Evolutionary conservation across 1,140 invertebrate species (phyloP), one percentile per base, ranked within the genome.

Genomic region (Eufriesea mexicana): DNA sequence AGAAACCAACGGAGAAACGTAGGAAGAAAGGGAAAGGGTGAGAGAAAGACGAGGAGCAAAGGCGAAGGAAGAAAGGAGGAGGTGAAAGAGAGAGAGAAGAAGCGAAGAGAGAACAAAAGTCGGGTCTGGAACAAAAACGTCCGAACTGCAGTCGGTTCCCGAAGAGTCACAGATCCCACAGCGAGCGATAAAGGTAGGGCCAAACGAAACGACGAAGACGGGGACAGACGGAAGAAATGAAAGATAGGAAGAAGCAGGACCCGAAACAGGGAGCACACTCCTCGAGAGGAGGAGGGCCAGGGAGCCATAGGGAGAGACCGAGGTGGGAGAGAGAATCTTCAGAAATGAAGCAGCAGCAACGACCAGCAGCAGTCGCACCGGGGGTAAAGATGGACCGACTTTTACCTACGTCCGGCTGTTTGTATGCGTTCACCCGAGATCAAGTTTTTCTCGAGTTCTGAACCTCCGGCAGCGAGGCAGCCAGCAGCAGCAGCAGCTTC

Each of bases 401-500:
- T 87, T 81, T 84, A 84, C 79, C 78, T 75, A 84, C 75, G 90
- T 79, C 80, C 79, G 49, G 62, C 79, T 85, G 81, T 84, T 84
- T 86, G 90, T 91, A 90, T 87, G 87, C 86, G 86, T 84, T 91
- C 89, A 79, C 80, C 68, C 80, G 85, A 90, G 90, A 92, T 92
- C 92, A 92, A 93, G 92, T 93, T 93, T 93, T 93, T 94, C 93
- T 93, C 86, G 83, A 91, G 90, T 90, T 90, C 91, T 88, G 91
- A 91, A 90, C 84, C 86, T 89, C 87, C 89, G 85, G 73, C 86
- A 92, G 89, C 88, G 88, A 73, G 59, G 35, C 77, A 86, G 75
- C 25, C 59, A 72, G 71, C 62, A 70, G 47, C 49, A 59, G 62
- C 72, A 59, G 61, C 64, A 70, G 62, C 70, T 86, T 84, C 84